Evolutionary conservation across 1,140 invertebrate genomes (phyloP).

Genomic region (Sweltsa coloradensis): DNA sequence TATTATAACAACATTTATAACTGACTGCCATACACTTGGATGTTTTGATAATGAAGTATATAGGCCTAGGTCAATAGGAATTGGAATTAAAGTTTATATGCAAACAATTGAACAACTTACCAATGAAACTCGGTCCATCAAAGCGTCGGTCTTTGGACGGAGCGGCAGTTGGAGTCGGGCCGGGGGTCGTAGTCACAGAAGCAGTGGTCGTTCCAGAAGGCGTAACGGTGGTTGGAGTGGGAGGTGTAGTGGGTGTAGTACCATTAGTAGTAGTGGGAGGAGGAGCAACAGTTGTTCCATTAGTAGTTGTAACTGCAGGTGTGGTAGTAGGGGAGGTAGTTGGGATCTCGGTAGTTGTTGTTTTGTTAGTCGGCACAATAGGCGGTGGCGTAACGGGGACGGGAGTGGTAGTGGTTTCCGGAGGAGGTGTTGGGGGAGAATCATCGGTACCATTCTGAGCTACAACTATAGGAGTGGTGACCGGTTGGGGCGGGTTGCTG

Average conservation of each 20-base stretch:
- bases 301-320: conserved; percentile 13
- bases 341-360: background rate
- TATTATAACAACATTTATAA: conserved; percentile 5
- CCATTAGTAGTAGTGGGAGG: conserved; percentile 20
- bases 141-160: conserved; percentile 27
- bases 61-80: too few species aligned
- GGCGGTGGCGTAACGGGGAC: background rate
- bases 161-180: conserved; percentile 11
- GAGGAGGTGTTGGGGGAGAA: too few species aligned
- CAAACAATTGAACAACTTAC: too few species aligned
- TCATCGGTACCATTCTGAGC: too few species aligned
- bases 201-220: conserved; percentile 6
- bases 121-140: conserved; percentile 53
- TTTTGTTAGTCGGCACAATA: too few species aligned
- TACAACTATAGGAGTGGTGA: too few species aligned
- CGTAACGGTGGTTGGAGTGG: background rate
- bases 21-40: background rate
- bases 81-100: too few species aligned
- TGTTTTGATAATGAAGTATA: background rate
- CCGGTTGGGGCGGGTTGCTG: too few species aligned
- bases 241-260: conserved; percentile 21
- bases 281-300: conserved; percentile 18
- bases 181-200: conserved; percentile 4
- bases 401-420: background rate
- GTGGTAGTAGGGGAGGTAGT: conserved; percentile 11